Percentiles rank a stretch among this genome's conserved stretches.
These are phyloP conservation scores for Kuschelorhynchus macadamiae DNA, from an alignment of 2,888 invertebrate species.

Conservation along the genomic window DNA sequence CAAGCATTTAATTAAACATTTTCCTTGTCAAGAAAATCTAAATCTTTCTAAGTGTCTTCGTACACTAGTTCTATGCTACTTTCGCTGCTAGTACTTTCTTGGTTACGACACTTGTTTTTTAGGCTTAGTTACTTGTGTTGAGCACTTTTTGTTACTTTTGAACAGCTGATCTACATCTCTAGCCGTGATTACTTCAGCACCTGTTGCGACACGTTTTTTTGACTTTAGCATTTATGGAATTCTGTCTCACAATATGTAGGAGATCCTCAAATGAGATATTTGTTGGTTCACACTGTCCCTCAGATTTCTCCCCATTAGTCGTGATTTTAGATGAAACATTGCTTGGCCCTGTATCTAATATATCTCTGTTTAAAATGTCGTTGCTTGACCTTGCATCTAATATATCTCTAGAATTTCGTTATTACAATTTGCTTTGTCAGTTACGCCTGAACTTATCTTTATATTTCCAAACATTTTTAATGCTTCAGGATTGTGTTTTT, in stretches of 20 bases:
- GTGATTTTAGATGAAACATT: conserved; percentile 23
- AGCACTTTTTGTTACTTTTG: conserved; percentile 14
- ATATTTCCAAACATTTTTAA: conserved; percentile 38
- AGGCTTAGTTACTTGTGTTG: conserved; percentile 19
- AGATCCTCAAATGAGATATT: conserved; percentile 44
- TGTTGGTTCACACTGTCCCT: conserved; percentile 21
- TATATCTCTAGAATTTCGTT: conserved; percentile 8
- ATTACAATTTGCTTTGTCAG: conserved; percentile 27
- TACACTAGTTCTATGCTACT: conserved; percentile 23
- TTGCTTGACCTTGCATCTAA: conserved; percentile 15
- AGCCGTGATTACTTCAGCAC: conserved; percentile 20
- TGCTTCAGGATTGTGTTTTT: conserved; percentile 28
- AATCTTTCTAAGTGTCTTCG: background rate
- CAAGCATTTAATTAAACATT: too few species aligned
- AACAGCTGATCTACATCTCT: conserved; percentile 25
- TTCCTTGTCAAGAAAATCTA: conserved; percentile 31
- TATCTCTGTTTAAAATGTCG: conserved; percentile 19
- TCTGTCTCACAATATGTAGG: conserved; percentile 2
- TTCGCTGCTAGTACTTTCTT: conserved; percentile 34
- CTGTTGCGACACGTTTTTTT: background rate
- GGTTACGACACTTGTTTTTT: conserved; percentile 29
- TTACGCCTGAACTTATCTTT: conserved; percentile 21
- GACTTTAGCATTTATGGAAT: background rate
- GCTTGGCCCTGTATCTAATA: conserved; percentile 30
- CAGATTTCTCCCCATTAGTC: conserved; percentile 10